Evolutionary conservation across 2,888 invertebrate genomes (phyloP).

Genomic region (Hirtodrosophila histrioides): DNA sequence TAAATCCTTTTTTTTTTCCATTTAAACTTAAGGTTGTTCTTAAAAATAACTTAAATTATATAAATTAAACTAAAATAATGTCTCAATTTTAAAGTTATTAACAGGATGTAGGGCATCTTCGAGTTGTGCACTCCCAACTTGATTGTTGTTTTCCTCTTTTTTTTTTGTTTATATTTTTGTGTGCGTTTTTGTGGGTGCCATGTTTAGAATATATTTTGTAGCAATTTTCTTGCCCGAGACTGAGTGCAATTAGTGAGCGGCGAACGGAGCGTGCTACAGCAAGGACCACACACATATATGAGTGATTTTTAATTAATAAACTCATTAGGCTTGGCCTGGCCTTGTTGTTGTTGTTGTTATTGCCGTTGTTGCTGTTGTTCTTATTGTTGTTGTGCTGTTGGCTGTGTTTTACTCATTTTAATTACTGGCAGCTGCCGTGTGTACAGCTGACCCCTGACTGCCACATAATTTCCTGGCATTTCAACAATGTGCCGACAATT

Average conservation of each 20-base stretch:
- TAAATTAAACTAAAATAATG: too few species aligned
- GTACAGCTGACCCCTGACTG: constrained; percentile 48
- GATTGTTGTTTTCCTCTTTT: not conserved
- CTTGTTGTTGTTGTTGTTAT: constrained; percentile 33
- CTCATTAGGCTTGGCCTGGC: constrained; percentile 66
- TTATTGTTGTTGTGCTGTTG: constrained; percentile 10
- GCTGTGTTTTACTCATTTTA: constrained; percentile 69
- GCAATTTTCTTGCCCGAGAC: constrained; percentile 31
- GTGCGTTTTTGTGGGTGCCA: constrained; percentile 22
- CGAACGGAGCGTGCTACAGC: constrained; percentile 29
- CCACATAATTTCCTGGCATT: constrained; percentile 76
- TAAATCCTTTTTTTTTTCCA: too few species aligned
- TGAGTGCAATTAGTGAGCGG: constrained; percentile 47
- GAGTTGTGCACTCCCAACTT: not conserved
- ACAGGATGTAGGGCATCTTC: not conserved
- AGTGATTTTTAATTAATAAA: constrained; percentile 78
- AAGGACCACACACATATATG: constrained; percentile 36
- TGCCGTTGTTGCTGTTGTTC: constrained; percentile 24
- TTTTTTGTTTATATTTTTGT: not conserved
- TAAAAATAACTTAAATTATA: too few species aligned
- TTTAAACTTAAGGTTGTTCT: too few species aligned
- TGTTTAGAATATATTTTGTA: constrained; percentile 56
- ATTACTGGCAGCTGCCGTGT: constrained; percentile 72
- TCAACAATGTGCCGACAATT: constrained; percentile 72
- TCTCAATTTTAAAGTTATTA: not conserved